phyloP scores from a whole-genome alignment of 1,140 invertebrate species.

The Sinonovacula constricta region DNA sequence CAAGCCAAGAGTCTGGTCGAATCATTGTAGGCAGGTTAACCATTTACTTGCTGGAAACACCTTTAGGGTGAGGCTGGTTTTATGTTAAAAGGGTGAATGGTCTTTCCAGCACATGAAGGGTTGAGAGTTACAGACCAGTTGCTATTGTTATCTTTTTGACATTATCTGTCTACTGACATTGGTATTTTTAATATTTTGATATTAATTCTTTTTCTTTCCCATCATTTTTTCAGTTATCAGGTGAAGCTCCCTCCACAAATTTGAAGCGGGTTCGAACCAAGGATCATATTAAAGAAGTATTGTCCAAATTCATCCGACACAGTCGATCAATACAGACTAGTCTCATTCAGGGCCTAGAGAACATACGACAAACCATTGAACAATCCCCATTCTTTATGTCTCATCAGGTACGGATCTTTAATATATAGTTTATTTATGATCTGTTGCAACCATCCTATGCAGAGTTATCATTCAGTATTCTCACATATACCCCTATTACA shows the following conservation, averaged over 20 bases:
- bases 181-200: no score
- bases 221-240: conserved; percentile 74
- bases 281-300: conserved; percentile 57
- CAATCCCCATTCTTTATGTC: conserved; percentile 91
- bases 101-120: no score
- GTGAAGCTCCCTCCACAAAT: conserved; percentile 70
- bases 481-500: no score
- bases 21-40: no score
- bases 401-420: conserved; percentile 87
- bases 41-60: no score
- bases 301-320: conserved; percentile 27
- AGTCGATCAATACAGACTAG: neutral
- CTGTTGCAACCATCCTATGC: neutral
- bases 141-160: no score
- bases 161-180: no score
- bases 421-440: neutral
- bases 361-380: conserved; percentile 83
- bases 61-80: no score
- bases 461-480: neutral
- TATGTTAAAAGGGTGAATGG: no score
- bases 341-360: conserved; percentile 57
- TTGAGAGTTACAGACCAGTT: no score
- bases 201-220: no score
- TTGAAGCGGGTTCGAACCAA: conserved; percentile 74
- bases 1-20: no score